Base-by-base conservation (phyloP, 2,113 vertebrate genomes). In the Falcunculus frontatus region DNA sequence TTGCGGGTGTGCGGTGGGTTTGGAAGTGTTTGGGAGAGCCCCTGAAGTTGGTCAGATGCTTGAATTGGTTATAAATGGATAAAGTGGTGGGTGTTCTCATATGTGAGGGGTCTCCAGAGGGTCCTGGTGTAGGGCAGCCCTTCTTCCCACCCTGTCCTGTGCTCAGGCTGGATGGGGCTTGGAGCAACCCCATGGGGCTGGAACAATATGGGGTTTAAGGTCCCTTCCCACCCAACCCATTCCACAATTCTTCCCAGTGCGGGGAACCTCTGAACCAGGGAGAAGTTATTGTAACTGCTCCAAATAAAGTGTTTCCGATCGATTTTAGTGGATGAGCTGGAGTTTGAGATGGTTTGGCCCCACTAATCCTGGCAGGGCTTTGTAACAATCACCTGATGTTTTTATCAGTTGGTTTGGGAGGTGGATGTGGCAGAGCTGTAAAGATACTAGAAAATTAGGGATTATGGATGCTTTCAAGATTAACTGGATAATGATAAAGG, bases 1-100 rank as follows among this genome's bases (percentile, higher is more conserved):
- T 75, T 11, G 0, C 0, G 11, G 26, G 27, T 7, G 16, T 2
- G 39, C 14, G 0, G 5, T 1, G 62, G 29, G 13, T 32, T 5
- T 10, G 47, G 22, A 16, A 13, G 26, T 2, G 39, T 62, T 49
- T 15, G 75, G 57, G 70, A 65, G 27, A 42, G n/a, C 41, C 39
- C 42, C 53, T 18, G 53, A 23, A n/a, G n/a, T 6, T 13, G 35
- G 3, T 21, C 6, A n/a, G 44, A 15, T 3, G 0, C 49, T 22
- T 26, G 8, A 15, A 8, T 7, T 6, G 9, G 2, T 5, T 26
- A 0, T 4, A 4, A 35, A 32, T 23, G 41, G 32, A 5, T 57
- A 0, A 67, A 70, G 56, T 3, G 16, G 3, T 35, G n/a, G 2
- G 10, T 16, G 5, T 49, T 17, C 16, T 18, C 10, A 0, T 13